A percentile compares a stretch with the other conserved stretches of the same genome.
phyloP scores from a whole-genome alignment of 2,113 vertebrate genomes.

The Axis porcinus region DNA sequence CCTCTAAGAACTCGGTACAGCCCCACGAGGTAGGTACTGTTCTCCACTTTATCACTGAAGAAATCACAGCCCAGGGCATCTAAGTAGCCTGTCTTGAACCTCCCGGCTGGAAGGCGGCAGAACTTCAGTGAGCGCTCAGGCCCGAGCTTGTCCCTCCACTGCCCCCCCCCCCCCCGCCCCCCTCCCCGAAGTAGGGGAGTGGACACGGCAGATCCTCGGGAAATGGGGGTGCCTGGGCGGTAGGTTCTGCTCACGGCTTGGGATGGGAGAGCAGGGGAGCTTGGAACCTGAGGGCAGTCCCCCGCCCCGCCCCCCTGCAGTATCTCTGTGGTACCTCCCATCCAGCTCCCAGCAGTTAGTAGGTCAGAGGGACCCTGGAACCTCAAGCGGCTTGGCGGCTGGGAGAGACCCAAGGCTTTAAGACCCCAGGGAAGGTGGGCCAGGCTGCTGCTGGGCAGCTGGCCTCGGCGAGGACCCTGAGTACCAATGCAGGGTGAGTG shows the following conservation, averaged over 20 bases:
- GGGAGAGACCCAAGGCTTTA: not conserved
- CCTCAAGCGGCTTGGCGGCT: not conserved
- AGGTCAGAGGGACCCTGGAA: not conserved
- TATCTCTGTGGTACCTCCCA: no score
- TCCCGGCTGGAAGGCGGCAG: not conserved
- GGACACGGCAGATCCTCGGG: not conserved
- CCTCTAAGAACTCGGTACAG: not conserved
- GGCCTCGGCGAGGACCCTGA: not conserved
- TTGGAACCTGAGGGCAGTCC: not conserved
- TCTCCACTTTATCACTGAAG: not conserved
- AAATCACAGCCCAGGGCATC: not conserved
- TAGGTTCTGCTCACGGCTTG: not conserved
- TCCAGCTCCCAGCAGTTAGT: not conserved
- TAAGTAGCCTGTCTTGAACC: not conserved
- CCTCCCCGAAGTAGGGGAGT: not conserved
- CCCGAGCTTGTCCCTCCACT: not conserved
- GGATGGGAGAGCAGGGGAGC: not conserved
- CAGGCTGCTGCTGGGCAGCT: not conserved
- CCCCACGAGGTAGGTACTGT: not conserved
- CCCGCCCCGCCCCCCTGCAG: rapidly evolving
- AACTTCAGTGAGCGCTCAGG: not conserved
- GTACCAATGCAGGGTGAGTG: no score
- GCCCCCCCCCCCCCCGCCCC: no score
- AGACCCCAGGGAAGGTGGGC: not conserved
- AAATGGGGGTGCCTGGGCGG: not conserved